phyloP scores from a whole-genome alignment of 2,797 vertebrate species.

The Myotis vivesi region DNA sequence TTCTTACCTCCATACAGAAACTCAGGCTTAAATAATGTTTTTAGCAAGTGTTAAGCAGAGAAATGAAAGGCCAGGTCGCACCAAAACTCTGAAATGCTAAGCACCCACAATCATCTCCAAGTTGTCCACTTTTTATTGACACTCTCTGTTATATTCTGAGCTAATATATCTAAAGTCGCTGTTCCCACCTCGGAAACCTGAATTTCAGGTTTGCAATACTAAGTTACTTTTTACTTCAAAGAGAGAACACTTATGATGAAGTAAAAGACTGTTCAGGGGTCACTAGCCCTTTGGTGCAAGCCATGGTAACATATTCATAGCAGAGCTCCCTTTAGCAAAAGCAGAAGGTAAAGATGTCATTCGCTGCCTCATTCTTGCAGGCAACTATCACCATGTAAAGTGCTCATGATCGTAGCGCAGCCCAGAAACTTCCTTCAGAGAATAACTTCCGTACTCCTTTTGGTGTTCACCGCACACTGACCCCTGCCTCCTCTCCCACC shows the following conservation, averaged over 20 bases:
- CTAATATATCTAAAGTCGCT: background rate
- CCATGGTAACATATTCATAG: background rate
- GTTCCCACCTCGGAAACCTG: constrained; percentile 39
- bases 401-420: background rate
- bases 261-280: background rate
- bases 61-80: background rate
- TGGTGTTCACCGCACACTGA: background rate
- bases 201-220: constrained; percentile 54
- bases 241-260: background rate
- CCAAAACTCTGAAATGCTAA: background rate
- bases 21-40: background rate
- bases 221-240: constrained; percentile 50
- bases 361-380: background rate
- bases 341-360: background rate
- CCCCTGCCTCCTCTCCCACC: background rate
- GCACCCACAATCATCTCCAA: background rate
- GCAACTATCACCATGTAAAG: background rate
- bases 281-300: background rate
- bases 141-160: background rate
- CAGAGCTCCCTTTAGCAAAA: background rate
- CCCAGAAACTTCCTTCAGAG: background rate
- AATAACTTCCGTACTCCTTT: background rate
- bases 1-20: constrained; percentile 36
- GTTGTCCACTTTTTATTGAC: background rate
- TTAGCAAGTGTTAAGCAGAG: background rate